phyloP scores from a whole-genome alignment of 2,797 vertebrate genomes.

The Oryzias dopingdopingensis region DNA sequence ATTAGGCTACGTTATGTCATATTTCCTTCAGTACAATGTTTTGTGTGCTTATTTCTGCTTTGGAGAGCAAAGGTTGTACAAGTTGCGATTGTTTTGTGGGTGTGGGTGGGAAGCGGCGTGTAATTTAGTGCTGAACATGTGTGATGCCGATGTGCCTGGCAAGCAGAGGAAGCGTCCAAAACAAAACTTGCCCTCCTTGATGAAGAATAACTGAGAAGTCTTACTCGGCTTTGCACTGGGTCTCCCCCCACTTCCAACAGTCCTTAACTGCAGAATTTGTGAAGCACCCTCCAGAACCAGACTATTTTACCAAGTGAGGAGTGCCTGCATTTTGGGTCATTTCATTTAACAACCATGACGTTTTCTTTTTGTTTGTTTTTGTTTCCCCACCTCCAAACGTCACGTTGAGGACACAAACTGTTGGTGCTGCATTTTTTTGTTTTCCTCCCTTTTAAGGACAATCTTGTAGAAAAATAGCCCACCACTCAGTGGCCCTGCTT shows the following conservation, averaged over 20 bases:
- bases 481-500: slow-evolving; percentile 57
- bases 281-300: slow-evolving; percentile 71
- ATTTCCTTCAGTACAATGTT: slow-evolving; percentile 66
- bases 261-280: slow-evolving; percentile 79
- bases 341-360: slow-evolving; percentile 39
- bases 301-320: slow-evolving; percentile 25
- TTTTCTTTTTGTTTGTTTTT: slow-evolving; percentile 25
- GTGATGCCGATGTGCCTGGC: slow-evolving; percentile 69
- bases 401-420: slow-evolving; percentile 61
- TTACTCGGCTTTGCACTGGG: slow-evolving; percentile 71
- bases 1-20: slow-evolving; percentile 63
- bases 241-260: slow-evolving; percentile 56
- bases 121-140: slow-evolving; percentile 56
- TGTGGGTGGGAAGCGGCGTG: slow-evolving; percentile 52
- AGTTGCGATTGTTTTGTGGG: slow-evolving; percentile 55
- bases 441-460: slow-evolving; percentile 74
- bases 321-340: slow-evolving; percentile 27
- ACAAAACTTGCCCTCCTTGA: slow-evolving; percentile 36
- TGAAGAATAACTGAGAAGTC: slow-evolving; percentile 64
- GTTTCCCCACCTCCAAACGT: slow-evolving; percentile 11
- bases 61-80: slow-evolving; percentile 45
- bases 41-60: slow-evolving; percentile 54
- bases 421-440: slow-evolving; percentile 87
- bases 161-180: slow-evolving; percentile 39
- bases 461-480: slow-evolving; percentile 87